Evolutionary conservation across 2,113 vertebrate genomes (phyloP).

Genomic region (Antennarius striatus): DNA sequence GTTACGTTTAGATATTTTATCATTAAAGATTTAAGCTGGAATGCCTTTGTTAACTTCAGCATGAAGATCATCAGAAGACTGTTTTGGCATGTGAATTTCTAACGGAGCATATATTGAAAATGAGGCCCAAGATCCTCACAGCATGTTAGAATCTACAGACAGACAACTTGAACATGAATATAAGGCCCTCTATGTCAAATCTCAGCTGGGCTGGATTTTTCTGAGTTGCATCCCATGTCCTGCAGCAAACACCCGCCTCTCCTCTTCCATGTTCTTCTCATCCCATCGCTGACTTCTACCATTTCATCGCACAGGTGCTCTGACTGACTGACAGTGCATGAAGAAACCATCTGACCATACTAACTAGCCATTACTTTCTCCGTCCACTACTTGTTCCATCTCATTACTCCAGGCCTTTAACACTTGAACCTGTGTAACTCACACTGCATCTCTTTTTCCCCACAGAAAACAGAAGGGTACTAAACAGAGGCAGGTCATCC

Average conservation of each 20-base stretch:
- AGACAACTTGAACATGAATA: not conserved
- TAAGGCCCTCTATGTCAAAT: conserved; percentile 24
- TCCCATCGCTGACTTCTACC: conserved; percentile 12
- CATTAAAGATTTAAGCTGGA: conserved; percentile 24
- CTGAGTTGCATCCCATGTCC: conserved; percentile 20
- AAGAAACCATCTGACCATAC: conserved; percentile 51
- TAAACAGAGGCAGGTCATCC: conserved; percentile 93
- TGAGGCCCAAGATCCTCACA: conserved; percentile 10
- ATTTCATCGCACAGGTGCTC: conserved; percentile 49
- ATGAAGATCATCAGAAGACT: conserved; percentile 42
- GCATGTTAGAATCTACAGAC: conserved; percentile 42
- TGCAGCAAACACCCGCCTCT: conserved; percentile 13
- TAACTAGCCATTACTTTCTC: conserved; percentile 54
- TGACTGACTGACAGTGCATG: conserved; percentile 70
- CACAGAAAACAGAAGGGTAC: conserved; percentile 90
- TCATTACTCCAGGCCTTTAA: conserved; percentile 20
- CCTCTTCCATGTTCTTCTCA: not conserved
- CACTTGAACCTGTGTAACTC: conserved; percentile 43
- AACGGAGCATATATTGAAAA: conserved; percentile 22
- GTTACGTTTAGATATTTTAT: not conserved
- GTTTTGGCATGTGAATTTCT: conserved; percentile 40
- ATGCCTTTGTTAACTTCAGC: conserved; percentile 28
- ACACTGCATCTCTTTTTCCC: conserved; percentile 20
- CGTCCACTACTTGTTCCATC: conserved; percentile 38
- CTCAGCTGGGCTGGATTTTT: conserved; percentile 41